These are phyloP conservation scores for Panopea generosa DNA, from an alignment of 2,888 invertebrate genomes.

Conservation along the genomic window DNA sequence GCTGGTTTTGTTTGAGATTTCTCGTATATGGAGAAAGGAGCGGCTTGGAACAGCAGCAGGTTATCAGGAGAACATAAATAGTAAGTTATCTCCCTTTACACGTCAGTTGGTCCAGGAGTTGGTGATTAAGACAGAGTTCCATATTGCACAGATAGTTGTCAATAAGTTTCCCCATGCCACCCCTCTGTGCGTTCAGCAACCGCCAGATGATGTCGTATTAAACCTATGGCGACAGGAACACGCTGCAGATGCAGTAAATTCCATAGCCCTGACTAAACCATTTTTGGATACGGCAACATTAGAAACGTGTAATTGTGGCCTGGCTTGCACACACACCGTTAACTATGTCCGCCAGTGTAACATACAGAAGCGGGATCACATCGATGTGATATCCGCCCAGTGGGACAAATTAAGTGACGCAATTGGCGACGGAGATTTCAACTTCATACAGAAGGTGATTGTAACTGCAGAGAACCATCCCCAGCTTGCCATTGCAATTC, in stretches of 20 bases:
- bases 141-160: constrained; percentile 74
- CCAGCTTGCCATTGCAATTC: constrained; percentile 73
- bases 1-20: constrained; percentile 73
- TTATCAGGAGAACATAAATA: constrained; percentile 66
- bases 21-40: constrained; percentile 72
- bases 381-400: constrained; percentile 62
- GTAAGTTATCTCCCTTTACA: constrained; percentile 67
- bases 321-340: constrained; percentile 71
- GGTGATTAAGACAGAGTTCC: constrained; percentile 74
- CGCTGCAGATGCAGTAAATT: constrained; percentile 76
- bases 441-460: constrained; percentile 70
- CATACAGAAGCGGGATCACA: constrained; percentile 60
- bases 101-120: constrained; percentile 80
- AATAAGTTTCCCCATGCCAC: constrained; percentile 67
- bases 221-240: constrained; percentile 73
- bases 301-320: constrained; percentile 69
- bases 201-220: constrained; percentile 65
- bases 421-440: constrained; percentile 59
- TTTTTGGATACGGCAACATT: constrained; percentile 65
- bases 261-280: constrained; percentile 75
- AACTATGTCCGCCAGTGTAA: constrained; percentile 60
- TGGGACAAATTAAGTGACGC: constrained; percentile 70
- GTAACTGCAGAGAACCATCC: constrained; percentile 76
- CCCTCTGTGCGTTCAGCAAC: constrained; percentile 74
- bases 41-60: constrained; percentile 77